Evolutionary conservation across 2,113 vertebrate genomes (phyloP).

Genomic region (Megaceryle maxima): DNA sequence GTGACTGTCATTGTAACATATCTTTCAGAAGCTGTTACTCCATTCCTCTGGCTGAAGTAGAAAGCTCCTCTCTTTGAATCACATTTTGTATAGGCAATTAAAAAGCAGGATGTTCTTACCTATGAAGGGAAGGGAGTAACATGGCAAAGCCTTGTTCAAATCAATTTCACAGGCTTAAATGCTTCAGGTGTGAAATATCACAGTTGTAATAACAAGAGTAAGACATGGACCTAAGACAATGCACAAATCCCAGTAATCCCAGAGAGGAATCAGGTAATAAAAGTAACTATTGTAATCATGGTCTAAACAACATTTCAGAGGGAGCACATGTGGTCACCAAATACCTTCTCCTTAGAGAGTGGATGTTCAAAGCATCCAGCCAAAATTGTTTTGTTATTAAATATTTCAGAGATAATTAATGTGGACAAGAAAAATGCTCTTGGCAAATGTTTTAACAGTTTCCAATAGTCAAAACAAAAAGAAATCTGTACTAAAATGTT

Average conservation of each 20-base stretch:
- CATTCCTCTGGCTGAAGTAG: neutral
- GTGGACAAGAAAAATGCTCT: neutral
- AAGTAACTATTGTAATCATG: neutral
- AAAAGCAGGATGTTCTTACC: neutral
- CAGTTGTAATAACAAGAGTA: neutral
- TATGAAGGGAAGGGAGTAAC: neutral
- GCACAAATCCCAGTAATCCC: neutral
- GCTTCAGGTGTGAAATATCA: neutral
- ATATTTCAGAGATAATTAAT: neutral
- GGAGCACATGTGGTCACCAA: neutral
- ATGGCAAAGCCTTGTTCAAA: neutral
- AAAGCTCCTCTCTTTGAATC: neutral
- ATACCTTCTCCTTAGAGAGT: neutral
- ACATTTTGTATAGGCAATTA: neutral
- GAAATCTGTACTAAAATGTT: neutral
- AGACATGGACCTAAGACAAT: neutral
- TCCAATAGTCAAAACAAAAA: neutral
- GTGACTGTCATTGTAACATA: neutral
- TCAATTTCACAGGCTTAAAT: neutral
- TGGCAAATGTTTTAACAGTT: neutral
- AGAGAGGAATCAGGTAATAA: neutral
- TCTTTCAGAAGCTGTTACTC: neutral
- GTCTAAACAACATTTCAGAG: neutral
- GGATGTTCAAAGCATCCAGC: neutral
- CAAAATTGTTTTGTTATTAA: neutral